Evolutionary conservation across 2,797 vertebrate genomes (phyloP).

Genomic region (Rhynchonycteris naso): DNA sequence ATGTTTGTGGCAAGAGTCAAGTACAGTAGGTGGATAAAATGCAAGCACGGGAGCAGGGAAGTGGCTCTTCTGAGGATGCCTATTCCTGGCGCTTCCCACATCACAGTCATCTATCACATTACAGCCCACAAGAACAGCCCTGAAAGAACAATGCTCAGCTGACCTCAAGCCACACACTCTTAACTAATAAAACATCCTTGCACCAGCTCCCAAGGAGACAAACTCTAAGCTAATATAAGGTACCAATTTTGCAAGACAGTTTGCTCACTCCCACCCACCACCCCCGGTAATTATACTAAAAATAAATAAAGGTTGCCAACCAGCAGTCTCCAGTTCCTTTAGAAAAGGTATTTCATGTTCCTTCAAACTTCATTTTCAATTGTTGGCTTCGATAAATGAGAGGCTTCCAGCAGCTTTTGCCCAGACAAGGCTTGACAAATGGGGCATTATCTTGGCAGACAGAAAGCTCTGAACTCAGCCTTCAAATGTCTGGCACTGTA

Average conservation of each 20-base stretch:
- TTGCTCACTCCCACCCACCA: too few species aligned
- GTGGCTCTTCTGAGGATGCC: slow-evolving; percentile 46
- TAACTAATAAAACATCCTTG: slow-evolving; percentile 68
- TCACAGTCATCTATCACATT: slow-evolving; percentile 64
- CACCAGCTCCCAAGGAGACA: slow-evolving; percentile 54
- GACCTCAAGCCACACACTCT: slow-evolving; percentile 66
- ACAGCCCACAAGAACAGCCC: slow-evolving; percentile 58
- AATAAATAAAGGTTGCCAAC: slow-evolving; percentile 64
- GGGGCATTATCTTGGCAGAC: slow-evolving; percentile 52
- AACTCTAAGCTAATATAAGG: slow-evolving; percentile 53
- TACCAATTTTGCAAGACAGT: slow-evolving; percentile 70
- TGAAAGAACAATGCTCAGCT: slow-evolving; percentile 61
- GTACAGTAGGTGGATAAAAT: slow-evolving; percentile 42
- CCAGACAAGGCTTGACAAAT: slow-evolving; percentile 48
- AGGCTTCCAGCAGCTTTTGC: slow-evolving; percentile 60
- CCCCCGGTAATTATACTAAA: slow-evolving; percentile 77
- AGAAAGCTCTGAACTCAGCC: slow-evolving; percentile 47
- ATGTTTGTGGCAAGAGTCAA: background rate
- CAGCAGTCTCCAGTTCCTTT: slow-evolving; percentile 36
- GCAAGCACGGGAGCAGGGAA: slow-evolving; percentile 48
- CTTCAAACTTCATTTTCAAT: slow-evolving; percentile 49
- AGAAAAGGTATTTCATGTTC: slow-evolving; percentile 49
- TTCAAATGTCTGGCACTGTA: slow-evolving; percentile 23
- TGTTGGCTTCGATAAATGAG: slow-evolving; percentile 36
- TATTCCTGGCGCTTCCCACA: slow-evolving; percentile 63